A percentile compares a stretch with the other conserved stretches of the same genome.
phyloP scores from a whole-genome alignment of 2,888 invertebrate species.

The Megaustenia siamemsis region DNA sequence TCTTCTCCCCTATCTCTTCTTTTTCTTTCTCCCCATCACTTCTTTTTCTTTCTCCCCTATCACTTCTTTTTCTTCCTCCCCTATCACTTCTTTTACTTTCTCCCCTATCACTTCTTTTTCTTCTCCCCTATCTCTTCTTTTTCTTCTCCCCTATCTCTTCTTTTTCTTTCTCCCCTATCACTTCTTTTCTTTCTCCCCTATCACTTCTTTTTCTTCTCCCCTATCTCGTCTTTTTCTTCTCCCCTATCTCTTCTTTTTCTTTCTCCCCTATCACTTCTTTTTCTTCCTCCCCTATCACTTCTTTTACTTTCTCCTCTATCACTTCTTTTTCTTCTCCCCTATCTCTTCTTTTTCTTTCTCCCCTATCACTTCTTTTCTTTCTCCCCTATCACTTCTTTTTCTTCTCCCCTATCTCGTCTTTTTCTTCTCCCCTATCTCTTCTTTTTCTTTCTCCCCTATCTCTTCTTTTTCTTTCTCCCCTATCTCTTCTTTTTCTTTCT shows the following conservation, averaged over 20 bases:
- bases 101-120: neutral
- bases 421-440: neutral
- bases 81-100: neutral
- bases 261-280: neutral
- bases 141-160: neutral
- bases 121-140: neutral
- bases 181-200: neutral
- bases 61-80: neutral
- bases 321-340: neutral
- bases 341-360: neutral
- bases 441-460: neutral
- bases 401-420: neutral
- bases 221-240: neutral
- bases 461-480: neutral
- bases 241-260: neutral
- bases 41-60: neutral
- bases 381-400: neutral
- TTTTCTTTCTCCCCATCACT: neutral
- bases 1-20: neutral
- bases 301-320: neutral
- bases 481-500: too few species aligned
- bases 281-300: neutral
- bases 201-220: neutral
- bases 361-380: neutral
- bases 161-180: neutral